Conservation (phyloP, 1,140 invertebrate genomes). For the Mycetomoellerius zeteki region DNA sequence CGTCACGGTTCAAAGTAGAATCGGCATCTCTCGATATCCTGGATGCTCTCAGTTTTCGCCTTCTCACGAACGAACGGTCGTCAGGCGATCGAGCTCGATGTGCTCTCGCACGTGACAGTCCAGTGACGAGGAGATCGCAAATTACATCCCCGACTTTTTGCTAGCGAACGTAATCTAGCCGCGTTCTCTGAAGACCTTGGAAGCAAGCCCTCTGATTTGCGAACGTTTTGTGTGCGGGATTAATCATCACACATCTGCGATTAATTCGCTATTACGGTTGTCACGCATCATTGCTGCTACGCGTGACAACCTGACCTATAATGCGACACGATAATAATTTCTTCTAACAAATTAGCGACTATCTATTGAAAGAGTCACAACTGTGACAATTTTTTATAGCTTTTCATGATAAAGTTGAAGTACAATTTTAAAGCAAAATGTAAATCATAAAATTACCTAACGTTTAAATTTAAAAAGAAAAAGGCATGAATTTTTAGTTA, state of each 20-base stretch:
- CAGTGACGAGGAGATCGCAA: neutral
- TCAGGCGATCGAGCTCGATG: neutral
- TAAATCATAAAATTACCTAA: neutral
- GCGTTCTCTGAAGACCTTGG: conserved; percentile 18
- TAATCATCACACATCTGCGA: conserved; percentile 31
- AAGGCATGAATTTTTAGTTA: neutral
- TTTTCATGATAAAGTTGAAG: neutral
- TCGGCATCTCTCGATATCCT: neutral
- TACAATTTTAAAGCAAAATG: neutral
- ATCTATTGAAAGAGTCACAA: neutral
- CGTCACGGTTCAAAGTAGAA: conserved; percentile 37
- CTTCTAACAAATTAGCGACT: neutral
- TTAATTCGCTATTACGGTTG: conserved; percentile 21
- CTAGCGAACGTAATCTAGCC: neutral
- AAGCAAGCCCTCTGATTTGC: conserved; percentile 20
- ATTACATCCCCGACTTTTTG: neutral
- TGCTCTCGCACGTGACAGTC: neutral
- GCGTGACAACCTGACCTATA: conserved; percentile 19
- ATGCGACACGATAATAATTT: neutral
- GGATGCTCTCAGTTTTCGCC: neutral
- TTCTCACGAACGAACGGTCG: neutral
- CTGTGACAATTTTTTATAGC: neutral
- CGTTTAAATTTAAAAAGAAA: neutral
- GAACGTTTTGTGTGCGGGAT: neutral
- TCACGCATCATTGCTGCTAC: conserved; percentile 16